Evolutionary conservation across 2,113 vertebrate species (phyloP).

Genomic region (Vulpes vulpes): DNA sequence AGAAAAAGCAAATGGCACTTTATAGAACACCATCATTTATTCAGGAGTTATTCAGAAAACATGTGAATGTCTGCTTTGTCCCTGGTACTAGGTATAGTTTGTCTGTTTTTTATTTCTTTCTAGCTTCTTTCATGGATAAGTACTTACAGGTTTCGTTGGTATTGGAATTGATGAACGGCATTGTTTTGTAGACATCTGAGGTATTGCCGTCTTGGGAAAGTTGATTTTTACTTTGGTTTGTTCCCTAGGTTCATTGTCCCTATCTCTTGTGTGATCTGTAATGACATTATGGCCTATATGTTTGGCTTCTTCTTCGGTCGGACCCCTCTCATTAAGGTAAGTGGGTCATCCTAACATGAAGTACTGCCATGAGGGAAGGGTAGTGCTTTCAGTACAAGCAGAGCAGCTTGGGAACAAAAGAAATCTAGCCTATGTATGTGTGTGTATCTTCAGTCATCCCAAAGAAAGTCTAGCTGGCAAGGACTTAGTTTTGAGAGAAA

Average conservation of each 20-base stretch:
- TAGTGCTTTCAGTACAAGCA: neutral
- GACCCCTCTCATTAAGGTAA: slow-evolving; percentile 98
- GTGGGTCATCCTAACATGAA: neutral
- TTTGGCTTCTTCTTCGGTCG: slow-evolving; percentile 99
- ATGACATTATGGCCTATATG: slow-evolving; percentile 99
- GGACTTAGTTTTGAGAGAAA: slow-evolving; percentile 27
- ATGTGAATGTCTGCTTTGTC: neutral
- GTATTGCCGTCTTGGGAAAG: neutral
- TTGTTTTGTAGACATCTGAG: neutral
- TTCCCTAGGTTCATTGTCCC: slow-evolving; percentile 97
- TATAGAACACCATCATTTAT: neutral
- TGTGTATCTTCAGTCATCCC: neutral
- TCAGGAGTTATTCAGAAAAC: neutral
- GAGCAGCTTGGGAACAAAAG: neutral
- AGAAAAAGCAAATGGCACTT: neutral
- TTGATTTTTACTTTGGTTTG: neutral
- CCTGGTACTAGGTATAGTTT: neutral
- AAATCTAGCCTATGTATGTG: neutral
- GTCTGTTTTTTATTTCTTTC: slow-evolving; percentile 6
- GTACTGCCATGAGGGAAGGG: accelerated
- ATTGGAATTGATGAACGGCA: neutral
- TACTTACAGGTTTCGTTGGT: neutral
- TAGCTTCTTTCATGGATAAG: neutral
- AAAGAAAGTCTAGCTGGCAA: neutral
- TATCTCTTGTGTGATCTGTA: slow-evolving; percentile 99